Evolutionary conservation across 2,797 vertebrate species (phyloP).

Genomic region (Lophotriccus pileatus): DNA sequence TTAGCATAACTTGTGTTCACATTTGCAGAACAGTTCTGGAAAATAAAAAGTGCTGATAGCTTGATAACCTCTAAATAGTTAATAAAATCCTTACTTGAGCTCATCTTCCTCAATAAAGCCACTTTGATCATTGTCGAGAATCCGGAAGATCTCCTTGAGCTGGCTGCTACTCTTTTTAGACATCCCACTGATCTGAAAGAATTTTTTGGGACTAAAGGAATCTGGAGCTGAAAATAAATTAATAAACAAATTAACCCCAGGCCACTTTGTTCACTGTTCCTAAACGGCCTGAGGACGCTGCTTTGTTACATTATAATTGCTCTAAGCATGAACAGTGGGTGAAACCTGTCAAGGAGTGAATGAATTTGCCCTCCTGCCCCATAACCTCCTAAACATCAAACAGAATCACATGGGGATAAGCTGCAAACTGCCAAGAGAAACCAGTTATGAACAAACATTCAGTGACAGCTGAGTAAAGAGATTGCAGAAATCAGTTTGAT

Average conservation of each 20-base stretch:
- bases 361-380: background rate
- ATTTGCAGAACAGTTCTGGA: background rate
- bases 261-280: background rate
- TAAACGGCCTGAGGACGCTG: background rate
- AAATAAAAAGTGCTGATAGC: background rate
- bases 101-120: conserved; percentile 94
- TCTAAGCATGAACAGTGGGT: background rate
- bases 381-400: background rate
- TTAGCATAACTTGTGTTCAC: background rate
- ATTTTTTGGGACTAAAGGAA: conserved; percentile 92
- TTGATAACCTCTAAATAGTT: background rate
- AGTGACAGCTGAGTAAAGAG: background rate
- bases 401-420: background rate
- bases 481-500: background rate
- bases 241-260: conserved; percentile 56
- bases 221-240: conserved; percentile 84
- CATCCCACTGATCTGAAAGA: conserved; percentile 92
- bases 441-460: background rate
- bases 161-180: conserved; percentile 88
- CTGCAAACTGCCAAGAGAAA: background rate
- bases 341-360: background rate
- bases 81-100: conserved; percentile 83
- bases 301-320: background rate
- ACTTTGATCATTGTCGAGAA: conserved; percentile 91
- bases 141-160: conserved; percentile 88